Evolutionary conservation across 1,140 invertebrate genomes (phyloP), one percentile per base, ranked within the genome.

Genomic region (Papilio glaucus): DNA sequence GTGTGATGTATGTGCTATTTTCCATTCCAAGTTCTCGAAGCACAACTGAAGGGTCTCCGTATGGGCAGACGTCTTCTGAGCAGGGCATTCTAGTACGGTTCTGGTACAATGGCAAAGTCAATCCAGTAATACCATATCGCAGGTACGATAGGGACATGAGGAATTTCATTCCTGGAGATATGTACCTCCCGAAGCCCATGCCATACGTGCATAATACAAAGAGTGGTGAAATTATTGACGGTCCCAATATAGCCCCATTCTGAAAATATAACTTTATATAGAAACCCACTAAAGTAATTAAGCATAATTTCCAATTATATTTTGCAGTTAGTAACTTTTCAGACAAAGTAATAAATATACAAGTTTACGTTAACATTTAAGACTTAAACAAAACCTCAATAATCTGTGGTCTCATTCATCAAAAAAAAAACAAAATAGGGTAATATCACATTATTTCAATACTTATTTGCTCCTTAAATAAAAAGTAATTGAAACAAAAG

Each of bases 211-310:
- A 68, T 72, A 75, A 68, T 37, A 38, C 94, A 37, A 95, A 90
- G 0, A 95, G 92, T 2, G 95, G 95, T 0, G 95, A 94, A 1
- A 95, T 93, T 0, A 91, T 83, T 69, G 94, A 84, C 1, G 95
- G 95, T 2, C 94, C 95, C 4, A 95, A 83, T 37, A 95, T 95
- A 8, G 94, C 93, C 39, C 95, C 95, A 71, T 95, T 95, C 95
- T 96, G 87, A 10, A 93, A 92, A 74, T 57, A 57, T 61, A 82
- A 41, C 0, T 41, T 6, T 49, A 10, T 8, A 49, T 49, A 49
- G 10, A 33, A 33, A 33, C 29, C 2, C 6, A n/a, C n/a, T n/a
- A n/a, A n/a, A n/a, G n/a, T n/a, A n/a, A n/a, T n/a, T n/a, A n/a
- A n/a, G n/a, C n/a, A n/a, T n/a, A n/a, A n/a, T n/a, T n/a, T n/a